Percentiles rank a stretch among this genome's conserved stretches.
phyloP scores from a whole-genome alignment of 2,113 vertebrate species.

The Acrocephalus arundinaceus region DNA sequence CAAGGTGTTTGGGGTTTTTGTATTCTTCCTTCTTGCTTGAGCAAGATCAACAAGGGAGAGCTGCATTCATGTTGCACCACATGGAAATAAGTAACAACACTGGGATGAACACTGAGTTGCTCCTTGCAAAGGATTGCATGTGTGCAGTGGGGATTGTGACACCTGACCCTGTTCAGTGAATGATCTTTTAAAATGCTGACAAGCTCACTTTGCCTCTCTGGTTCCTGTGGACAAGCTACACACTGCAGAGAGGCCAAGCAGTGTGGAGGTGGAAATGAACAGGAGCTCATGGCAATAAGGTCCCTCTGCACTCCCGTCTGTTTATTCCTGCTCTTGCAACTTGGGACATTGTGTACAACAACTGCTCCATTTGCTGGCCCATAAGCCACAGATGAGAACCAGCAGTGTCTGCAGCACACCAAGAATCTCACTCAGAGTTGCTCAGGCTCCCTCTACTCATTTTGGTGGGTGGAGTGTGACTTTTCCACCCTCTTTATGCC shows the following conservation, averaged over 20 bases:
- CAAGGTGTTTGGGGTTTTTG: background rate
- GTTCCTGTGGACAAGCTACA: background rate
- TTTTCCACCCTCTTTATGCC: background rate
- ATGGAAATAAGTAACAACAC: background rate
- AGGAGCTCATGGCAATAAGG: background rate
- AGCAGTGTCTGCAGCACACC: background rate
- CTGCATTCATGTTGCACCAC: background rate
- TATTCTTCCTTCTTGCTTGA: background rate
- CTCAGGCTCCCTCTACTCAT: background rate
- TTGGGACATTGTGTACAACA: background rate
- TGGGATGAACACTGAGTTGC: background rate
- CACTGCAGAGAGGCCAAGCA: background rate
- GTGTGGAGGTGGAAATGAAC: background rate
- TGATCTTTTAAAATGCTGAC: background rate
- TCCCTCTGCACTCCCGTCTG: background rate
- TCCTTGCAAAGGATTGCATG: background rate
- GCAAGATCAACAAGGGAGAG: background rate
- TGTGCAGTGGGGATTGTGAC: background rate
- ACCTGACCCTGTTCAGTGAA: background rate
- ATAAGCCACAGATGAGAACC: background rate
- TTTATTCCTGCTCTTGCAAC: background rate
- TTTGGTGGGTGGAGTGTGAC: rapidly evolving
- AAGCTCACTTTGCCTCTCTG: background rate
- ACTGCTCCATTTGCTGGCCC: background rate
- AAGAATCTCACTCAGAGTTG: background rate